A percentile compares a stretch with the other conserved stretches of the same genome.
Evolutionary conservation across 1,140 invertebrate genomes (phyloP).

Genomic region (Anoplolepis gracilipes): DNA sequence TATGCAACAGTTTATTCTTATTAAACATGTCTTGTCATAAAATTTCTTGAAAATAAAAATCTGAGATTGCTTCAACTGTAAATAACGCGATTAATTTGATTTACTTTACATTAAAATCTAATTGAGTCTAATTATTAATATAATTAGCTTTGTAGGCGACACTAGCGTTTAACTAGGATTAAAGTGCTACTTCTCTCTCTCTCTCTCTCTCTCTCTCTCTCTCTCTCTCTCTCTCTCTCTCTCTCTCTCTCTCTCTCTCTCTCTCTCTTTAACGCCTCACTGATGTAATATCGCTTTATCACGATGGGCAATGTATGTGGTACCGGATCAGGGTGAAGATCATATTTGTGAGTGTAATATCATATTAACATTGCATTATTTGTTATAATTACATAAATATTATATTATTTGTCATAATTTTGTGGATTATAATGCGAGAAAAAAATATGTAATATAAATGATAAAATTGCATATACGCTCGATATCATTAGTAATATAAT

Average conservation of each 20-base stretch:
- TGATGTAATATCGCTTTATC: conserved; percentile 18
- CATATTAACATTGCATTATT: neutral
- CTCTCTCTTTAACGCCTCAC: too few relatives aligned
- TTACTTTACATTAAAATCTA: conserved; percentile 8
- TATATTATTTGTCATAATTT: neutral
- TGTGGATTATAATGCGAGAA: neutral
- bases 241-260: too few relatives aligned
- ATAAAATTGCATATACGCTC: neutral
- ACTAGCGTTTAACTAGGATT: conserved; percentile 42
- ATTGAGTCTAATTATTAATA: neutral
- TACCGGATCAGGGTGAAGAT: neutral
- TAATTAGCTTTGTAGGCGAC: conserved; percentile 10
- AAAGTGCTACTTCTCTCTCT: conserved; percentile 2
- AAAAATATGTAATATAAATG: neutral
- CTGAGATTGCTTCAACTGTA: neutral
- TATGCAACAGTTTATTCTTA: neutral
- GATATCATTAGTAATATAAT: neutral
- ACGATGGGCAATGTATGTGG: neutral
- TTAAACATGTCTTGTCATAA: neutral
- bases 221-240: too few relatives aligned
- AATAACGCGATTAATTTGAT: conserved; percentile 2
- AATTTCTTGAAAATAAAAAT: conserved; percentile 12
- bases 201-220: too few relatives aligned
- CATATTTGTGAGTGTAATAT: neutral
- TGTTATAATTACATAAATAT: neutral